These are phyloP conservation scores for Benthosema pterotum DNA, from an alignment of 2,797 vertebrate species.

Conservation along the genomic window DNA sequence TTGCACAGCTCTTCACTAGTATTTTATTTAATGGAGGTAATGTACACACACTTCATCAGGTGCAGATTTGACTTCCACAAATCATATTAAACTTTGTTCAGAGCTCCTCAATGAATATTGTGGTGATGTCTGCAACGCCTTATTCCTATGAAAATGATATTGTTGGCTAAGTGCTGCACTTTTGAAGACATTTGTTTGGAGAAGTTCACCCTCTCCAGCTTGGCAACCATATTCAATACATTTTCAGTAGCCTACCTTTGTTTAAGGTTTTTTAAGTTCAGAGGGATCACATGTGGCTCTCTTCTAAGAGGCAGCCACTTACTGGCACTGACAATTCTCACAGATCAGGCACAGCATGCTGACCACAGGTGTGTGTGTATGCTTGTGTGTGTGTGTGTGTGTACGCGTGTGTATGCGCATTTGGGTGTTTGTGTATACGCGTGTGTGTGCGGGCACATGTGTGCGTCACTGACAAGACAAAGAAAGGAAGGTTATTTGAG, in stretches of 20 bases:
- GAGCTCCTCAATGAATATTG: neutral
- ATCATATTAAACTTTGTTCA: neutral
- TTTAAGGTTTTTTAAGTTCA: neutral
- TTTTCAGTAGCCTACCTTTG: neutral
- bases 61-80: neutral
- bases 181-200: neutral
- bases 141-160: neutral
- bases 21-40: too few relatives aligned
- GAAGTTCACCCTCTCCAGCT: neutral
- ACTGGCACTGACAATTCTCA: slow-evolving; percentile 23
- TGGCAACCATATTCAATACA: neutral
- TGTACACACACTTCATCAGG: too few relatives aligned
- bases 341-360: neutral
- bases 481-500: slow-evolving; percentile 20
- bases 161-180: neutral
- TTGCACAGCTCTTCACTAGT: too few relatives aligned
- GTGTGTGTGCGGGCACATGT: too few relatives aligned
- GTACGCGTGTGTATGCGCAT: too few relatives aligned
- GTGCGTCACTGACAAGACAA: neutral
- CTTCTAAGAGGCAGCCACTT: slow-evolving; percentile 12
- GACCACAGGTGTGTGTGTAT: slow-evolving; percentile 31
- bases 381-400: neutral
- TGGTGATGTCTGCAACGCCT: neutral
- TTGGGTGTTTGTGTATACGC: too few relatives aligned
- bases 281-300: neutral